Conservation (phyloP, 1,140 invertebrate genomes). For the Propsilocerus akamusi region DNA sequence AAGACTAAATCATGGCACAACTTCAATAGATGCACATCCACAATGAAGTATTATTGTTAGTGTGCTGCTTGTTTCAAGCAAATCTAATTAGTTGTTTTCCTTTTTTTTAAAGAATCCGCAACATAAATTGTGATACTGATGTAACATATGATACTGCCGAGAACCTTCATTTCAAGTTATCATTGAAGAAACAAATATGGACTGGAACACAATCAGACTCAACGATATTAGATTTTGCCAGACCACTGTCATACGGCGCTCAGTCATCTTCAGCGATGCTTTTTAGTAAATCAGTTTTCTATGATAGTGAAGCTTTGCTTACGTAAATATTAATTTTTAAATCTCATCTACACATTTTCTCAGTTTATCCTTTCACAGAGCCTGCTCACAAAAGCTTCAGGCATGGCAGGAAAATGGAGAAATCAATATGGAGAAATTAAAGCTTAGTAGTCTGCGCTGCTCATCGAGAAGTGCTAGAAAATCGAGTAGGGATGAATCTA, state of each 20-base stretch:
- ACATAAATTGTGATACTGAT: constrained; percentile 3
- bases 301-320: constrained; percentile 17
- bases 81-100: background rate
- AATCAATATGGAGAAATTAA: background rate
- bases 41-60: constrained; percentile 4
- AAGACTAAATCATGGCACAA: constrained; percentile 24
- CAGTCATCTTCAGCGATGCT: constrained; percentile 8
- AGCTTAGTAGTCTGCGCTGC: background rate
- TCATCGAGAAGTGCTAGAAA: background rate
- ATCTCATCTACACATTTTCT: background rate
- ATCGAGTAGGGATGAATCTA: background rate
- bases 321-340: constrained; percentile 14
- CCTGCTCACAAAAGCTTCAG: constrained; percentile 20
- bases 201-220: constrained; percentile 12
- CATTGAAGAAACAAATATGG: constrained; percentile 23
- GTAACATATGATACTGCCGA: constrained; percentile 9
- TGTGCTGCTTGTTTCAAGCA: too few species aligned
- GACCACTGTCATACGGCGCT: constrained; percentile 11
- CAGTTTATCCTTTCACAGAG: constrained; percentile 10
- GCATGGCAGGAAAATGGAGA: constrained; percentile 16
- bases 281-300: constrained; percentile 5
- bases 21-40: constrained; percentile 9
- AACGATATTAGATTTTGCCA: constrained; percentile 8
- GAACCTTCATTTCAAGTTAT: constrained; percentile 18
- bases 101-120: constrained; percentile 5